Evolutionary conservation across 2,797 vertebrate species (phyloP).

Genomic region (Ctenopoma kingsleyae): DNA sequence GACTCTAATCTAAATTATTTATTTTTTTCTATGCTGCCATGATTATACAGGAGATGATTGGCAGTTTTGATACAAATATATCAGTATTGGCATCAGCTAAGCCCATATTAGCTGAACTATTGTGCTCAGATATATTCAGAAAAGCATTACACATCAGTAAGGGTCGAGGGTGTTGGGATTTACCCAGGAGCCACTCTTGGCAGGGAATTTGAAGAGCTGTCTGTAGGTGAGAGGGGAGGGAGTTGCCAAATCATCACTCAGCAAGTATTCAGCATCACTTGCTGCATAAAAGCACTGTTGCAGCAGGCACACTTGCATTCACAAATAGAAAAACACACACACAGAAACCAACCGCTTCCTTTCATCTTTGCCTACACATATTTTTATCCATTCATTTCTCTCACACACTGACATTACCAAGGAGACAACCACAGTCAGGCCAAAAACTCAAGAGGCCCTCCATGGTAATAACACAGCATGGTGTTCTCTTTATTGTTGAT

Average conservation of each 20-base stretch:
- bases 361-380: conserved; percentile 26
- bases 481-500: conserved; percentile 44
- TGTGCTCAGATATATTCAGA: conserved; percentile 42
- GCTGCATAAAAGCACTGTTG: conserved; percentile 25
- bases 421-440: conserved; percentile 51
- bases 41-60: conserved; percentile 57
- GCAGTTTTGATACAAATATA: conserved; percentile 62
- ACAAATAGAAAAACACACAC: conserved; percentile 39
- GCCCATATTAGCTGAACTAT: conserved; percentile 56
- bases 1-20: conserved; percentile 54
- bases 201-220: conserved; percentile 58
- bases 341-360: conserved; percentile 10
- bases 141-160: conserved; percentile 30
- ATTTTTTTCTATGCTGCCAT: conserved; percentile 5
- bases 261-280: conserved; percentile 51
- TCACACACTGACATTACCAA: conserved; percentile 40
- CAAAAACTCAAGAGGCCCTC: conserved; percentile 61
- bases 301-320: conserved; percentile 26
- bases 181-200: conserved; percentile 54
- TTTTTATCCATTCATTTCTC: conserved; percentile 27
- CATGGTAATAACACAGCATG: conserved; percentile 50
- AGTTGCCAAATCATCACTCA: conserved; percentile 48
- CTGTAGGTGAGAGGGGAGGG: conserved; percentile 41
- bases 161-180: conserved; percentile 44
- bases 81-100: conserved; percentile 55